Evolutionary conservation across 1,140 invertebrate genomes (phyloP).

Genomic region (Rhyacophila brunnea): DNA sequence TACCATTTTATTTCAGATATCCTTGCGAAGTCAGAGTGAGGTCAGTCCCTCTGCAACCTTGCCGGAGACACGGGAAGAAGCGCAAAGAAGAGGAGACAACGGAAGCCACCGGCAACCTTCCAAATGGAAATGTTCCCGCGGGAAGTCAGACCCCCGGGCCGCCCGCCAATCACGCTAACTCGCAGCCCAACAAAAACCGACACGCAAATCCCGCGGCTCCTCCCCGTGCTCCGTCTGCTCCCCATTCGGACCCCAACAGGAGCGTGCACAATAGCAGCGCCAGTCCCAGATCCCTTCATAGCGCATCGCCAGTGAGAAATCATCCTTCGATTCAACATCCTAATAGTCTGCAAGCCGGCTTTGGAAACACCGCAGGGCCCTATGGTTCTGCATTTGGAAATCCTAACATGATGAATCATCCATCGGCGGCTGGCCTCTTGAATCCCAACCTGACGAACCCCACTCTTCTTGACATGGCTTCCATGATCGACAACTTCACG

Average conservation of each 20-base stretch:
- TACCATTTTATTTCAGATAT: slow-evolving; percentile 59
- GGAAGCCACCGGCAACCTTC: slow-evolving; percentile 38
- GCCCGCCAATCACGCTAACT: slow-evolving; percentile 17
- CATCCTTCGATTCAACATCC: slow-evolving; percentile 44
- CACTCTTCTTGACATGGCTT: slow-evolving; percentile 65
- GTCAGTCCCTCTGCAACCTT: slow-evolving; percentile 79
- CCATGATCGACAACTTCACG: slow-evolving; percentile 72
- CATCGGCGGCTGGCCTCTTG: slow-evolving; percentile 41
- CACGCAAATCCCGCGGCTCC: slow-evolving; percentile 26
- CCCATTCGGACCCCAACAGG: slow-evolving; percentile 44
- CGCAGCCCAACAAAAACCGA: slow-evolving; percentile 35
- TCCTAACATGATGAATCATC: slow-evolving; percentile 49
- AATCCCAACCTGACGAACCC: slow-evolving; percentile 56
- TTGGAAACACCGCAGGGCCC: slow-evolving; percentile 43
- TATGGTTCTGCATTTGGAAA: slow-evolving; percentile 54
- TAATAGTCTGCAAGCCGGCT: slow-evolving; percentile 40
- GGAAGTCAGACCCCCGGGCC: slow-evolving; percentile 36
- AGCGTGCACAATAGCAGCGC: slow-evolving; percentile 44
- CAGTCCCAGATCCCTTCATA: slow-evolving; percentile 48
- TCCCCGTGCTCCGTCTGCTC: slow-evolving; percentile 47
- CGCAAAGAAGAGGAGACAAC: slow-evolving; percentile 68
- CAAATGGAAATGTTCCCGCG: slow-evolving; percentile 30
- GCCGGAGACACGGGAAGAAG: slow-evolving; percentile 75
- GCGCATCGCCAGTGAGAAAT: slow-evolving; percentile 45
- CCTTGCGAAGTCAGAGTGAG: slow-evolving; percentile 83